These are phyloP conservation scores for Doryteuthis pealeii DNA, from an alignment of 1,140 invertebrate genomes.

Conservation along the genomic window DNA sequence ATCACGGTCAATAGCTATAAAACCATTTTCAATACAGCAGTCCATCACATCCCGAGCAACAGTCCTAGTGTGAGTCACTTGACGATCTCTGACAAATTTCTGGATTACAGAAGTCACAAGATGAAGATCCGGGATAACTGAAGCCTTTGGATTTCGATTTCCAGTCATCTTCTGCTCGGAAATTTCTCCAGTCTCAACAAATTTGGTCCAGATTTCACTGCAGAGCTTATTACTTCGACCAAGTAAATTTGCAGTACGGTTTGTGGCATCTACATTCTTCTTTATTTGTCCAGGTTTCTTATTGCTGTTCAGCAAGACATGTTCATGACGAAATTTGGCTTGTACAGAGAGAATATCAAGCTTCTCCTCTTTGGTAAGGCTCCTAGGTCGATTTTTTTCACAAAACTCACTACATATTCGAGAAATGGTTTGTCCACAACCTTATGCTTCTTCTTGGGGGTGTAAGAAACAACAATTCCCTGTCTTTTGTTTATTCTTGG, in stretches of 20 bases:
- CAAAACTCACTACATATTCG: neutral
- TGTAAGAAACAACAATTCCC: neutral
- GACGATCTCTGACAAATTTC: neutral
- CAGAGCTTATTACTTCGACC: neutral
- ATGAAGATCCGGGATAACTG: neutral
- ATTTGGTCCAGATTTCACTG: neutral
- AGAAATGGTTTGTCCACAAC: neutral
- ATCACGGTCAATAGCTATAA: neutral
- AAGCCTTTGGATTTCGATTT: neutral
- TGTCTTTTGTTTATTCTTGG: neutral
- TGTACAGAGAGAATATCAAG: neutral
- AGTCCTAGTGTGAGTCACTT: neutral
- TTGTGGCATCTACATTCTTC: neutral
- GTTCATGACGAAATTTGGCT: neutral
- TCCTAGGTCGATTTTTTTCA: neutral
- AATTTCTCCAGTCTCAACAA: neutral
- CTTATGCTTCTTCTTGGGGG: neutral
- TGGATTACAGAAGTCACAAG: neutral
- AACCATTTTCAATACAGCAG: neutral
- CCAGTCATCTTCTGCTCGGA: neutral
- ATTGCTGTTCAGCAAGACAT: neutral
- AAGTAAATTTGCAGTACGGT: neutral
- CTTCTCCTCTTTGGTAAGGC: neutral
- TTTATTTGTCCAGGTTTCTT: neutral
- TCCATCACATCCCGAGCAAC: neutral